Evolutionary conservation across 2,113 vertebrate genomes (phyloP).

Genomic region (Cyprinodon variegatus): DNA sequence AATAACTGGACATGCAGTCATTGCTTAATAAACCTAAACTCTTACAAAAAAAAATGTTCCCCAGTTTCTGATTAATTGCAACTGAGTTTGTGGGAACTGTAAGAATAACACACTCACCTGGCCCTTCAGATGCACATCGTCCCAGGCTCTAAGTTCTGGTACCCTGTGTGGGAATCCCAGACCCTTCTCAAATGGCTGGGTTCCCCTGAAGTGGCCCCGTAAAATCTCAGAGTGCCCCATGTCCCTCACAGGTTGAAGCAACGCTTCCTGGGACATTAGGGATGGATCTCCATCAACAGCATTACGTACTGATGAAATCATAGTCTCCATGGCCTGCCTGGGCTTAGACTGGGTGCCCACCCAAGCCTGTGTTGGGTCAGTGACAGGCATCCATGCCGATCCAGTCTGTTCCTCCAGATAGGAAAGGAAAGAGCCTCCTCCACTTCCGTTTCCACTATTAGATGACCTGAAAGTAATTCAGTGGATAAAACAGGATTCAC

Average conservation of each 20-base stretch:
- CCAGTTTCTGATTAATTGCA: not conserved
- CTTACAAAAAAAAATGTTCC: not conserved
- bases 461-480: slow-evolving; percentile 68
- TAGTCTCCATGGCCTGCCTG: slow-evolving; percentile 72
- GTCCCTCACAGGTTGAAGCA: slow-evolving; percentile 82
- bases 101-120: slow-evolving; percentile 70
- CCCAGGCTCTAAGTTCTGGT: slow-evolving; percentile 78
- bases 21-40: not conserved
- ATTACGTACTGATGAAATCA: slow-evolving; percentile 75
- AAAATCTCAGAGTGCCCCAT: slow-evolving; percentile 82
- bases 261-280: slow-evolving; percentile 75
- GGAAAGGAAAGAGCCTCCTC: slow-evolving; percentile 79
- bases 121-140: slow-evolving; percentile 73
- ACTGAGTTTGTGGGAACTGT: not conserved
- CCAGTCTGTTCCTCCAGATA: slow-evolving; percentile 81
- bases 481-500: slow-evolving; percentile 40
- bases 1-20: not conserved
- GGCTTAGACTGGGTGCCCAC: slow-evolving; percentile 72
- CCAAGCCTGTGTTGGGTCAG: slow-evolving; percentile 77
- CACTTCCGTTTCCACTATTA: slow-evolving; percentile 61
- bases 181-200: slow-evolving; percentile 83
- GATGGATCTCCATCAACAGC: slow-evolving; percentile 71
- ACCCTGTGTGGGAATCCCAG: slow-evolving; percentile 80
- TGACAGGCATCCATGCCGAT: slow-evolving; percentile 74
- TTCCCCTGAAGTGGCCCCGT: slow-evolving; percentile 79